These are phyloP conservation scores for Malacoraja senta DNA, from an alignment of 2,797 vertebrate genomes.

Conservation along the genomic window DNA sequence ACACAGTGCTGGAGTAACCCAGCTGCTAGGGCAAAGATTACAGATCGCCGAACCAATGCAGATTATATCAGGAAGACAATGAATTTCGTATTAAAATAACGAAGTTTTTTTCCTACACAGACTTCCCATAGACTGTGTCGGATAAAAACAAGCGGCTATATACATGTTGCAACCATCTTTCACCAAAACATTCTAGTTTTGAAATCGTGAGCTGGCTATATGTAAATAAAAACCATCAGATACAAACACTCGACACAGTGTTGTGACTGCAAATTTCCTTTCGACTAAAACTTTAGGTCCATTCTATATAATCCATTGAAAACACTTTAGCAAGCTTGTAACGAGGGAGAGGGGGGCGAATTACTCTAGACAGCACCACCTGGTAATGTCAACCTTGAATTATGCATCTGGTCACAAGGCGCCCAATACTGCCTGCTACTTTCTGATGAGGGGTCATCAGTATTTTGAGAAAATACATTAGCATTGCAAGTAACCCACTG, in stretches of 20 bases:
- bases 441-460: not conserved
- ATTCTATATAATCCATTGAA: not conserved
- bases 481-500: conserved; percentile 58
- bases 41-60: not conserved
- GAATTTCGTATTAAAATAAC: too few relatives aligned
- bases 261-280: not conserved
- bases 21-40: not conserved
- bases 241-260: not conserved
- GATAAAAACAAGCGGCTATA: too few relatives aligned
- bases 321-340: not conserved
- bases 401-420: not conserved
- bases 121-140: too few relatives aligned
- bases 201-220: too few relatives aligned
- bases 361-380: too few relatives aligned
- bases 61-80: not conserved
- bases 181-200: not conserved
- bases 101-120: too few relatives aligned
- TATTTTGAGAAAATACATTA: not conserved
- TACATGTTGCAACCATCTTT: not conserved
- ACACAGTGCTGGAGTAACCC: too few relatives aligned
- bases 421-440: too few relatives aligned
- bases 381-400: not conserved
- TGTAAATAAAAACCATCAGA: not conserved
- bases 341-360: not conserved
- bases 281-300: not conserved